Evolutionary conservation across 2,888 invertebrate species (phyloP).

Genomic region (Papilio elwesi): DNA sequence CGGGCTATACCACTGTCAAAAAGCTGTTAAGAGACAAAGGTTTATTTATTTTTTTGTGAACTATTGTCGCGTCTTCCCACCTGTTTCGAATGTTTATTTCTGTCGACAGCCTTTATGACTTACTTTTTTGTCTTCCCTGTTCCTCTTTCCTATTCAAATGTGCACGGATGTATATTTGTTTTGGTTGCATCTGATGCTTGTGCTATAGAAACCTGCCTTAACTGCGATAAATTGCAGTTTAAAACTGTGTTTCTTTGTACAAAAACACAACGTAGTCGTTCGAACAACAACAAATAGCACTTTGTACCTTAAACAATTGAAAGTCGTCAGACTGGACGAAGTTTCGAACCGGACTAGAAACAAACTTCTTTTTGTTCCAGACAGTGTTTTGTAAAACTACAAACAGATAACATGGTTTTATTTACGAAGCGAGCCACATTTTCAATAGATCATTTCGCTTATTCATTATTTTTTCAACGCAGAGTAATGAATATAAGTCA

Average conservation of each 20-base stretch:
- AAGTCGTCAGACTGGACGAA: not conserved
- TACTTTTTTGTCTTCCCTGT: too few species aligned
- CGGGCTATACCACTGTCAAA: too few species aligned
- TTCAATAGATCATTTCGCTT: not conserved
- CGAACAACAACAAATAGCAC: not conserved
- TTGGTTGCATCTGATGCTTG: too few species aligned
- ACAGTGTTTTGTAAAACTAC: constrained; percentile 3
- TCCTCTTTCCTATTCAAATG: too few species aligned
- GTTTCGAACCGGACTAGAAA: not conserved
- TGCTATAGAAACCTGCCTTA: not conserved
- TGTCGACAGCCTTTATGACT: too few species aligned
- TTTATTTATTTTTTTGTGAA: too few species aligned
- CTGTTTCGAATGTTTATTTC: too few species aligned
- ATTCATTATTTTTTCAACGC: not conserved
- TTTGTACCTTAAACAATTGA: constrained; percentile 10
- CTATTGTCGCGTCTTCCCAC: too few species aligned
- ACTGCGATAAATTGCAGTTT: not conserved
- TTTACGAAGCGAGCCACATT: not conserved
- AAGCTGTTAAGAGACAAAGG: too few species aligned
- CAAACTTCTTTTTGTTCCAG: not conserved
- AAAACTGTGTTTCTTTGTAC: not conserved
- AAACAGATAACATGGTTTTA: not conserved
- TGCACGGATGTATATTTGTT: too few species aligned
- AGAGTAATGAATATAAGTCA: not conserved
- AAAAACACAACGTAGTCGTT: not conserved